A percentile compares a stretch with the other conserved stretches of the same genome.
These are phyloP conservation scores for Nezara viridula DNA, from an alignment of 2,888 invertebrate species.

Conservation along the genomic window DNA sequence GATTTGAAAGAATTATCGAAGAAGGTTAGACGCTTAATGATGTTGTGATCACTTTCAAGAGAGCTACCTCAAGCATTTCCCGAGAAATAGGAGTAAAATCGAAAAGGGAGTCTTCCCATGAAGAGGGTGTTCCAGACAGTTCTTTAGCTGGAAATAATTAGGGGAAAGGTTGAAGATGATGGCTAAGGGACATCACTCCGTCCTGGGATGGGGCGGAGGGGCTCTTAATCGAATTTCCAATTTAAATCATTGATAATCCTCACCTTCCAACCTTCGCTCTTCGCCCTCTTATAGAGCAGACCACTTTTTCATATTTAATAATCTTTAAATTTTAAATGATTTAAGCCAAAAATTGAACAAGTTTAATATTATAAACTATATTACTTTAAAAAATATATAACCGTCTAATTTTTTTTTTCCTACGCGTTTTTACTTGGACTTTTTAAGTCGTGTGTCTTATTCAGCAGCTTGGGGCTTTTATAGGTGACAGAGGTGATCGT, in stretches of 20 bases:
- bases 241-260: conserved; percentile 47
- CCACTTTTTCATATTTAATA: neutral
- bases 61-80: neutral
- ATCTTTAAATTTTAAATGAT: neutral
- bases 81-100: neutral
- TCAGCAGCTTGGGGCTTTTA: too few relatives aligned
- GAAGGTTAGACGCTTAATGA: neutral
- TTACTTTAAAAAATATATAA: too few relatives aligned
- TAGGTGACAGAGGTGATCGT: too few relatives aligned
- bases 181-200: neutral
- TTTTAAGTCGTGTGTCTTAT: too few relatives aligned
- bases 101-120: neutral
- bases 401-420: too few relatives aligned
- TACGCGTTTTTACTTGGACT: too few relatives aligned
- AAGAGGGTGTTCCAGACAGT: conserved; percentile 15
- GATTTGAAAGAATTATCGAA: neutral
- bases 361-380: too few relatives aligned
- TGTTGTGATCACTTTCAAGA: neutral
- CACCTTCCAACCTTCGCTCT: neutral
- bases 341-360: neutral
- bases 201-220: too few relatives aligned
- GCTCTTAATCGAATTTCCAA: conserved; percentile 38
- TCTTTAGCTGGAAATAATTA: conserved; percentile 29
- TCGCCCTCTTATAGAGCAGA: neutral
- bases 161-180: conserved; percentile 21